A percentile compares a stretch with the other conserved stretches of the same genome.
These are phyloP conservation scores for Reticulitermes speratus DNA, from an alignment of 1,140 invertebrate species.

Conservation along the genomic window DNA sequence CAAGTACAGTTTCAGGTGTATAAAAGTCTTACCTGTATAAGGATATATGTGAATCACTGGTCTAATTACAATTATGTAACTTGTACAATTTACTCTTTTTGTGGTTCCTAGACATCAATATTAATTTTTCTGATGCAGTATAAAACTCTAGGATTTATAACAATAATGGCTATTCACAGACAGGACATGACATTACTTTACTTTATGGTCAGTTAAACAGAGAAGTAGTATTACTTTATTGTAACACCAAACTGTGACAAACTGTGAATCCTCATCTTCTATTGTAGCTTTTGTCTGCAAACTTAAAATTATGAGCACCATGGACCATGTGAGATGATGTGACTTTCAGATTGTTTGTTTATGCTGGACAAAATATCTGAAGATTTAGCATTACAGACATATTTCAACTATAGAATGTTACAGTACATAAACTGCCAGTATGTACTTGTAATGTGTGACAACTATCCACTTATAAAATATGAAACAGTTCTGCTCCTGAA, in stretches of 20 bases:
- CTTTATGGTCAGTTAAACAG: neutral
- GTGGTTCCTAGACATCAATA: neutral
- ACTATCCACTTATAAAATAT: no score
- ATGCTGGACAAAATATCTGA: neutral
- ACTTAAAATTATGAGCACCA: conserved; percentile 7
- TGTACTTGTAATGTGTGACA: no score
- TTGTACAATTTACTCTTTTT: neutral
- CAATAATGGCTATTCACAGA: neutral
- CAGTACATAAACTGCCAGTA: no score
- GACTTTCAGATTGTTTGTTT: conserved; percentile 8
- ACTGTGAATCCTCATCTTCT: neutral
- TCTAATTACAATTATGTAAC: neutral
- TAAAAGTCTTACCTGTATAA: no score
- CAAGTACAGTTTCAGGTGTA: no score
- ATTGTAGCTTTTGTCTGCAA: neutral
- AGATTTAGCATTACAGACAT: no score
- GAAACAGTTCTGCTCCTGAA: no score
- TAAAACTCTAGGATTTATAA: neutral
- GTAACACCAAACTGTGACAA: neutral
- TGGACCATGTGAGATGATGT: neutral
- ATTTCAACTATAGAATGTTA: no score
- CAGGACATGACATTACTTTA: neutral
- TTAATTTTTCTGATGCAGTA: neutral
- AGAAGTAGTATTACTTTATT: neutral
- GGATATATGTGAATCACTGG: no score